Evolutionary conservation across 2,888 invertebrate genomes (phyloP), one percentile per base, ranked within the genome.

Genomic region (Parasteatoda lunata): DNA sequence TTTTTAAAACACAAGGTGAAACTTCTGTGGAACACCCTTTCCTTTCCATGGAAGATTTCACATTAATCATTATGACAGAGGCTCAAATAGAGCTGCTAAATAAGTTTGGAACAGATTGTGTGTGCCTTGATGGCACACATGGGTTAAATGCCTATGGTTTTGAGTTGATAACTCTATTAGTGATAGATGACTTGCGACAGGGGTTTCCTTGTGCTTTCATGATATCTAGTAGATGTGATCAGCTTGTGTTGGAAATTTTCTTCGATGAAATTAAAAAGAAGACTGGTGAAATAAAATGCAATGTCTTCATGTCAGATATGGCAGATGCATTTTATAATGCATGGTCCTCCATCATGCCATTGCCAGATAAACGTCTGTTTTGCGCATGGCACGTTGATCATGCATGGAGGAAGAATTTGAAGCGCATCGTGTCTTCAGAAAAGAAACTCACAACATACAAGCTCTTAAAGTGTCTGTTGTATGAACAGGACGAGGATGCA

Each of bases 371-470:
- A 11, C 54, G 59, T 3, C 70, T 88, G 3, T 76, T 81, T 47
- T 84, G 87, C 64, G 15, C 71, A 5, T 89, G 89, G 89, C 89
- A 89, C 82, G 77, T 77, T 0, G 77, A 77, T 47, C 13, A 52
- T 0, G 77, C 77, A 51, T 77, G 69, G 77, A 68, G 52, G 11
- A 75, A 45, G 0, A 75, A 75, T 4, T 30, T 75, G 2, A 75
- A 75, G n/a, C n/a, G n/a, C n/a, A n/a, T n/a, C n/a, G n/a, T n/a
- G n/a, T n/a, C n/a, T n/a, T n/a, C n/a, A n/a, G n/a, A n/a, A n/a
- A n/a, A n/a, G n/a, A n/a, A n/a, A n/a, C n/a, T n/a, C n/a, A n/a
- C n/a, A n/a, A n/a, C n/a, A n/a, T n/a, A n/a, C n/a, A n/a, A n/a
- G n/a, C n/a, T n/a, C n/a, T n/a, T n/a, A n/a, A n/a, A n/a, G n/a